Evolutionary conservation across 1,140 invertebrate species (phyloP).

Genomic region (Lamellibrachia luymesi): DNA sequence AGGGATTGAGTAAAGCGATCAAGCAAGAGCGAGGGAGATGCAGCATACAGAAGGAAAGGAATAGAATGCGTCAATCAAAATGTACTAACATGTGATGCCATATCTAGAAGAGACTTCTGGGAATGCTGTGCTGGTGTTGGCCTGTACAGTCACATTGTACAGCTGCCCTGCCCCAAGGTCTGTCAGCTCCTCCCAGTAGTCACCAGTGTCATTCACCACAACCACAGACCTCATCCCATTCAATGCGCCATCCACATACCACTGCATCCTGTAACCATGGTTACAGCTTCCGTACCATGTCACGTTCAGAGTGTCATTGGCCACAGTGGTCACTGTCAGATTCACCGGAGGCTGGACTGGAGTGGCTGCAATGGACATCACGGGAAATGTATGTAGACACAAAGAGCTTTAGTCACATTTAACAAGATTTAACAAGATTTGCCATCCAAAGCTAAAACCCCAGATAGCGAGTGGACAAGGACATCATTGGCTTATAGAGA

Average conservation of each 20-base stretch:
- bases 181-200: neutral
- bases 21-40: neutral
- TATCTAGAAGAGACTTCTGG: neutral
- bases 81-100: neutral
- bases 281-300: neutral
- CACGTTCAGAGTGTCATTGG: neutral
- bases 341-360: neutral
- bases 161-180: neutral
- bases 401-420: neutral
- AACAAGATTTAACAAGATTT: neutral
- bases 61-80: neutral
- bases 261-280: neutral
- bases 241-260: neutral
- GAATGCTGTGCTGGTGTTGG: neutral
- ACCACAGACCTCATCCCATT: neutral
- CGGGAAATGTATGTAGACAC: too few species aligned
- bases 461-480: neutral
- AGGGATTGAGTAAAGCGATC: too few species aligned
- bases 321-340: neutral
- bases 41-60: neutral
- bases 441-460: neutral
- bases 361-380: too few species aligned
- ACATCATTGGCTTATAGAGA: neutral
- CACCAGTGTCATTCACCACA: neutral
- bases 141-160: neutral